Evolutionary conservation across 2,797 vertebrate species (phyloP).

Genomic region (Mus caroli): DNA sequence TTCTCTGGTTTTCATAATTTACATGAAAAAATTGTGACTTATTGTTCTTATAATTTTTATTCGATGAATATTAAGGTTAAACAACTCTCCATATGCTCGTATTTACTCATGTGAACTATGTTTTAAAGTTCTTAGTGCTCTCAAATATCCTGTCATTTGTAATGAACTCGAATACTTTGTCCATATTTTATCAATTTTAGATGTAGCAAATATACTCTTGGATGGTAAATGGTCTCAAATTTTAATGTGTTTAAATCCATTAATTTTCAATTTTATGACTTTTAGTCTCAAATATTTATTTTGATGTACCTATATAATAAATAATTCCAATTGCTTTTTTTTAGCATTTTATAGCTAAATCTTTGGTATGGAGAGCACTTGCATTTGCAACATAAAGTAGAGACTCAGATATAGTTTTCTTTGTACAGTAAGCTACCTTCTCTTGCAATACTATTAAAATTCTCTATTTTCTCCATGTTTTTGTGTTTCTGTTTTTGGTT

Average conservation of each 20-base stretch:
- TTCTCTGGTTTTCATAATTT: constrained; percentile 45
- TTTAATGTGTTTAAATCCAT: background rate
- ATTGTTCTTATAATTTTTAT: constrained; percentile 48
- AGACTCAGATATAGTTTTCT: background rate
- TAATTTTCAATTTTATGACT: background rate
- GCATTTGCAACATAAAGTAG: background rate
- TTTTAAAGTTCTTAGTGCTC: constrained; percentile 41
- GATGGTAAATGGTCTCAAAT: constrained; percentile 19
- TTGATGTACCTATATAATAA: background rate
- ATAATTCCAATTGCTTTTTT: background rate
- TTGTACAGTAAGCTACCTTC: background rate
- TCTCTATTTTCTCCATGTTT: background rate
- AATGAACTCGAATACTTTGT: background rate
- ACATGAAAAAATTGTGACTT: constrained; percentile 30
- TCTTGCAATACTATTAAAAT: background rate
- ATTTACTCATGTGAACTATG: constrained; percentile 20
- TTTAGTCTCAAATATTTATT: constrained; percentile 46
- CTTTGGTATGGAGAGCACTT: background rate
- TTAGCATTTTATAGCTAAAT: background rate
- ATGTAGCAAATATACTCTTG: background rate
- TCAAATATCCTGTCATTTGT: background rate
- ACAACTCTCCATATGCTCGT: background rate
- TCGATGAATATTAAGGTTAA: constrained; percentile 37
- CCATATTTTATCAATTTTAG: constrained; percentile 24
- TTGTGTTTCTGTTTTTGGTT: background rate